Evolutionary conservation across 2,797 vertebrate genomes (phyloP).

Genomic region (Phalanger gymnotis): DNA sequence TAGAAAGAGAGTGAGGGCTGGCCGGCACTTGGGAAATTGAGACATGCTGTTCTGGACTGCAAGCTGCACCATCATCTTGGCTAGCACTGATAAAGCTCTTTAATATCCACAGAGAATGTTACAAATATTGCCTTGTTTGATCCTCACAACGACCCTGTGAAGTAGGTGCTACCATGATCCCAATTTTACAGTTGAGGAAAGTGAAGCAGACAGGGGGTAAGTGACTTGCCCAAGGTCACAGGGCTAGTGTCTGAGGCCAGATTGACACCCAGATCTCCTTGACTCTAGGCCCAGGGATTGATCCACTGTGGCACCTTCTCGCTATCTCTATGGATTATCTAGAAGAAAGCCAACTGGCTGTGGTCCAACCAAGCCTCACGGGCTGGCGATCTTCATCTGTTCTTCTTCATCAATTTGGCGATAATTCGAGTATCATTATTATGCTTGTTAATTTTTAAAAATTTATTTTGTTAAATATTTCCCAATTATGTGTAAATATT

Average conservation of each 20-base stretch:
- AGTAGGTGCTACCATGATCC: background rate
- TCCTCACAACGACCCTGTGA: background rate
- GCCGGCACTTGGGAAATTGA: background rate
- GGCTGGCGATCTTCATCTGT: rapidly evolving
- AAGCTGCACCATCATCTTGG: background rate
- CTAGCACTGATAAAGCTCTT: background rate
- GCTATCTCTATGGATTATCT: too few species aligned
- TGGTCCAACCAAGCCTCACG: background rate
- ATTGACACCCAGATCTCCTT: background rate
- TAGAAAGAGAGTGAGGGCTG: background rate
- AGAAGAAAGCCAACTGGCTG: background rate
- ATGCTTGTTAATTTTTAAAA: background rate
- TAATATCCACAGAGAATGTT: background rate
- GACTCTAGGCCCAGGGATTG: too few species aligned
- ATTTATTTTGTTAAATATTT: background rate
- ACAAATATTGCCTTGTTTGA: background rate
- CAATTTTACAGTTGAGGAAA: background rate
- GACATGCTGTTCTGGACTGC: background rate
- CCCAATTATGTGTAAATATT: background rate
- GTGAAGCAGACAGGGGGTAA: background rate
- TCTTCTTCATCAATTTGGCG: background rate
- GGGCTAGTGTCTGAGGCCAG: background rate
- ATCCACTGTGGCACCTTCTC: too few species aligned
- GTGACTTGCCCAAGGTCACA: background rate
- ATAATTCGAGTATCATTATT: background rate